These are phyloP conservation scores for Phainopepla nitens DNA, from an alignment of 2,113 vertebrate species.

Conservation along the genomic window DNA sequence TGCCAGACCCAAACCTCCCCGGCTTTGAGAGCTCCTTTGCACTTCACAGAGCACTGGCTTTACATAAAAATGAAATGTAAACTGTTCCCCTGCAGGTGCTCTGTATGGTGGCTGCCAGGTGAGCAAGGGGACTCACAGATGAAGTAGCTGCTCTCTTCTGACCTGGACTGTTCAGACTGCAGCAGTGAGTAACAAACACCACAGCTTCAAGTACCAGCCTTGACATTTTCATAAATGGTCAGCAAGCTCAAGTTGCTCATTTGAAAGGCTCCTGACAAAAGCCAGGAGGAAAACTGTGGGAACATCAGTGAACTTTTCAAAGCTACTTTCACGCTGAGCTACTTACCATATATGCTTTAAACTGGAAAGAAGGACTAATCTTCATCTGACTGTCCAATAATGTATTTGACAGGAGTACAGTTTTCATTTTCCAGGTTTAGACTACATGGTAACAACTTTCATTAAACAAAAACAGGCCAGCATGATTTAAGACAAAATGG, in stretches of 20 bases:
- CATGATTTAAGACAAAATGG: background rate
- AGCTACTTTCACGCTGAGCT: background rate
- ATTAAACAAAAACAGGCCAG: background rate
- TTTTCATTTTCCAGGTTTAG: background rate
- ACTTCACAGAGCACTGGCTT: background rate
- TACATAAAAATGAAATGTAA: background rate
- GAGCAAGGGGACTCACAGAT: background rate
- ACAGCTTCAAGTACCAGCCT: background rate
- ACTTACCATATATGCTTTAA: background rate
- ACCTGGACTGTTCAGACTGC: background rate
- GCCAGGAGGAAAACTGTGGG: background rate
- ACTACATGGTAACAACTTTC: background rate
- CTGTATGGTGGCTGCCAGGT: background rate
- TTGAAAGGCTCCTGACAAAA: background rate
- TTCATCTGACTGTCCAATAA: conserved; percentile 9
- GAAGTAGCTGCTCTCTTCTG: background rate
- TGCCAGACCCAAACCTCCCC: background rate
- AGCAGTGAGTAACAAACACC: fast-evolving
- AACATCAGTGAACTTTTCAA: background rate
- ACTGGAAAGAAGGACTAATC: background rate
- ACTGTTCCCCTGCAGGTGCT: background rate
- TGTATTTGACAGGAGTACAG: background rate
- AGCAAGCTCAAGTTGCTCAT: background rate
- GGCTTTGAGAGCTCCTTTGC: background rate
- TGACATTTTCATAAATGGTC: background rate